These are phyloP conservation scores for Mormyrus proboscirostris DNA, from an alignment of 2,797 vertebrate genomes.

Conservation along the genomic window DNA sequence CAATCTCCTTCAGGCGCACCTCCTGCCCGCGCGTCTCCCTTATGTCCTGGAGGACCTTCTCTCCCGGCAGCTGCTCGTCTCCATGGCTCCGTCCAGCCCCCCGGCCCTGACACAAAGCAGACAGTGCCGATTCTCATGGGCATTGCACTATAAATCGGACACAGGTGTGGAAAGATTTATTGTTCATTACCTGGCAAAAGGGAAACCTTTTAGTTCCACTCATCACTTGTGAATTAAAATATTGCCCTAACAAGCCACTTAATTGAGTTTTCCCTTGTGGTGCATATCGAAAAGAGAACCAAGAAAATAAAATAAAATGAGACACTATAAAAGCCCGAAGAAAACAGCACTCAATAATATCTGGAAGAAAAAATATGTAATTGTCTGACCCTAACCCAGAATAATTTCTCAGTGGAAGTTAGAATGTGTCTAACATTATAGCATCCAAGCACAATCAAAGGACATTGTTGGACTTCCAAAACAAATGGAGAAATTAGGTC, in stretches of 20 bases:
- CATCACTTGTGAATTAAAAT: slow-evolving; percentile 13
- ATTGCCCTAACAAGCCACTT: neutral
- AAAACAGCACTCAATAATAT: neutral
- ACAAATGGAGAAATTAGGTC: slow-evolving; percentile 46
- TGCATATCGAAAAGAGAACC: neutral
- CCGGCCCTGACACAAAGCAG: slow-evolving; percentile 42
- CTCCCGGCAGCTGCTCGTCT: slow-evolving; percentile 65
- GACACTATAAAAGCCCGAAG: neutral
- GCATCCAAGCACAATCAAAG: slow-evolving; percentile 27
- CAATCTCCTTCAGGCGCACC: slow-evolving; percentile 74
- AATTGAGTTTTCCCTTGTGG: neutral
- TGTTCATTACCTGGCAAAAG: neutral
- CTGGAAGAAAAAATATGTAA: neutral
- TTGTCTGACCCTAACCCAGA: slow-evolving; percentile 16
- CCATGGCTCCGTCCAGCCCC: slow-evolving; percentile 50
- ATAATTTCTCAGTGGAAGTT: slow-evolving; percentile 27
- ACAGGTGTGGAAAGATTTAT: slow-evolving; percentile 31
- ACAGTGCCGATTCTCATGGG: slow-evolving; percentile 40
- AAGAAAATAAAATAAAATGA: neutral
- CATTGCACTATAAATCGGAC: slow-evolving; percentile 37
- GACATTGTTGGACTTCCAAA: slow-evolving; percentile 35
- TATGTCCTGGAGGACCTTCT: slow-evolving; percentile 69
- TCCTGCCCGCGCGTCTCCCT: slow-evolving; percentile 72
- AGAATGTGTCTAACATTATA: slow-evolving; percentile 43
- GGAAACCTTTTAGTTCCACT: slow-evolving; percentile 28